Base-by-base conservation (phyloP, 2,888 invertebrate genomes). In the Allophyes oxyacanthae region DNA sequence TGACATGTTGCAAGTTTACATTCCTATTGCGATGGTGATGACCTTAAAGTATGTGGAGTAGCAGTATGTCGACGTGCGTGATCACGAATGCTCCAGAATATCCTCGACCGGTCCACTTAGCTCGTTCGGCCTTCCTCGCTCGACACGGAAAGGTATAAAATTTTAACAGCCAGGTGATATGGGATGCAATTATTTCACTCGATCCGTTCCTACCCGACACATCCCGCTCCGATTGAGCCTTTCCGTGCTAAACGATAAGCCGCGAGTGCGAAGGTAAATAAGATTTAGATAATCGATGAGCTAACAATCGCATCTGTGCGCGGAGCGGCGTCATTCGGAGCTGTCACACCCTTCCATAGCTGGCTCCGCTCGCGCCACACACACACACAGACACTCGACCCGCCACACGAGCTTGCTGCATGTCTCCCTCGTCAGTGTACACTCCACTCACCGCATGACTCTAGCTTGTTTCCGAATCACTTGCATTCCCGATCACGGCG, bases 141-240 rank as follows among this genome's bases (percentile, higher is more conserved):
- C 92, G 88, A 88, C 92, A 91, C 91, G 93, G 93, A 94, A 93
- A 94, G 93, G 93, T 94, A 94, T 94, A 94, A 94, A 94, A 94
- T 94, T 91, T 82, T 81, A 89, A 90, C 86, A 87, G 93, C 91
- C 92, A 92, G 92, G 93, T 94, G 93, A 94, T 94, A 94, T 94
- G 93, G 93, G 93, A 94, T 94, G 93, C 93, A 90, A 89, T 81
- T 86, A 89, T 80, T 86, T 89, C 88, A 91, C 88, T 90, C 83
- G 83, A 83, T 83, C 90, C 88, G 78, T 72, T 87, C 91, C 91
- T 82, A 81, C 81, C 91, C 88, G 79, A 87, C 84, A 87, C 84
- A 75, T 88, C 88, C 88, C 74, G 81, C 84, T 83, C 86, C 85
- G 85, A 82, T 70, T 80, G 87, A 84, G 84, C 81, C 88, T 80